phyloP scores from a whole-genome alignment of 1,140 invertebrate species.

The Magallana angulata region DNA sequence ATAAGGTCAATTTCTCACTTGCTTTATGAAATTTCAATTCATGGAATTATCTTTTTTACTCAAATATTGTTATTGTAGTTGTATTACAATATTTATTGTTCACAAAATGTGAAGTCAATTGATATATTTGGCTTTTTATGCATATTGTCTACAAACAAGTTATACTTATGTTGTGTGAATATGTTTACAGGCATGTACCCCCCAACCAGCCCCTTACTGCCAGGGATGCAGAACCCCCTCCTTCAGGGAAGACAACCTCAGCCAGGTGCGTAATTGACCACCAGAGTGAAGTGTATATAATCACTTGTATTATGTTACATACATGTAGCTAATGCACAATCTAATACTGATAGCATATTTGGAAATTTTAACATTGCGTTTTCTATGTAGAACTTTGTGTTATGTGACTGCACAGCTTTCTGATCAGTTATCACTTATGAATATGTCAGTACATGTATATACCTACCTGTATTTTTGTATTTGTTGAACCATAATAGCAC shows the following conservation, averaged over 20 bases:
- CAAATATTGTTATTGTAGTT: no score
- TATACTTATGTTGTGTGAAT: no score
- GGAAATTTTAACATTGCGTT: constrained; percentile 37
- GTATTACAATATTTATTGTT: no score
- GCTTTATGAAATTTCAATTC: no score
- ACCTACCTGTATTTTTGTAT: neutral
- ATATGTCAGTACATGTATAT: neutral
- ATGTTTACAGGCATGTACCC: constrained; percentile 12
- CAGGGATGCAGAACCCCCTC: constrained; percentile 26
- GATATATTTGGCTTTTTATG: no score
- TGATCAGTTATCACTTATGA: neutral
- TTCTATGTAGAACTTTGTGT: constrained; percentile 5
- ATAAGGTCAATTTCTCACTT: no score
- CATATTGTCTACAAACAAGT: no score
- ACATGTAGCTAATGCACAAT: constrained; percentile 2
- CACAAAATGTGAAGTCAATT: no score
- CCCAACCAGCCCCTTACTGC: constrained; percentile 42
- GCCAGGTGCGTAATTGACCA: neutral
- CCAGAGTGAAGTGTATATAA: neutral
- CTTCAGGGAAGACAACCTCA: constrained; percentile 39
- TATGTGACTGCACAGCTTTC: constrained; percentile 10
- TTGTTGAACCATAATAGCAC: no score
- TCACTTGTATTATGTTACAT: no score
- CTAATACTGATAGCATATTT: constrained; percentile 9
- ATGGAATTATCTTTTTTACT: no score